Evolutionary conservation across 2,797 vertebrate genomes (phyloP).

Genomic region (Clangula hyemalis): DNA sequence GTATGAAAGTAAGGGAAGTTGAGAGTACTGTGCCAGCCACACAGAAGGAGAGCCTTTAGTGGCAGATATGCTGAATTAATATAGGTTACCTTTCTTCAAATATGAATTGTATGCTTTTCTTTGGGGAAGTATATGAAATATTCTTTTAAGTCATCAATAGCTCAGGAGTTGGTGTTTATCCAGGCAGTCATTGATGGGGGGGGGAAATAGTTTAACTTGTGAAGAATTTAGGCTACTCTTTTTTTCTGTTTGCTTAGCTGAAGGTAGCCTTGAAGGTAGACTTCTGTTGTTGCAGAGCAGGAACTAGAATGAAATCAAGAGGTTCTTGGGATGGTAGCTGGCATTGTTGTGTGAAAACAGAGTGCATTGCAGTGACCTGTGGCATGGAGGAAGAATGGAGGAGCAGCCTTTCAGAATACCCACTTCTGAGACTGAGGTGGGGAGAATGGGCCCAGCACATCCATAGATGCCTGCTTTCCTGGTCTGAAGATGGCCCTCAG

Average conservation of each 20-base stretch:
- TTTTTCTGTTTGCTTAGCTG: not conserved
- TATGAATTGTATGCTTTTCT: not conserved
- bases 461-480: not conserved
- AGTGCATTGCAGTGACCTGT: not conserved
- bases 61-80: not conserved
- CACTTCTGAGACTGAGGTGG: not conserved
- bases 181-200: not conserved
- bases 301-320: not conserved
- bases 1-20: not conserved
- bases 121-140: not conserved
- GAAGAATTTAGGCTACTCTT: not conserved
- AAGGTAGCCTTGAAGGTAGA: not conserved
- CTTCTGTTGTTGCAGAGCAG: not conserved
- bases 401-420: not conserved
- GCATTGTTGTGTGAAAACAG: rapidly evolving
- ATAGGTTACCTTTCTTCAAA: not conserved
- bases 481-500: not conserved
- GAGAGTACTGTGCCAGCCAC: not conserved
- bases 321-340: not conserved
- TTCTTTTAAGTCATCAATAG: not conserved
- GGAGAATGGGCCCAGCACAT: not conserved
- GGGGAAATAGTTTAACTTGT: not conserved
- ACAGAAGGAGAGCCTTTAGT: not conserved
- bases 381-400: not conserved
- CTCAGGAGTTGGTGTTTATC: not conserved